phyloP scores from a whole-genome alignment of 2,113 vertebrate genomes.

The Chloropsis cyanopogon region DNA sequence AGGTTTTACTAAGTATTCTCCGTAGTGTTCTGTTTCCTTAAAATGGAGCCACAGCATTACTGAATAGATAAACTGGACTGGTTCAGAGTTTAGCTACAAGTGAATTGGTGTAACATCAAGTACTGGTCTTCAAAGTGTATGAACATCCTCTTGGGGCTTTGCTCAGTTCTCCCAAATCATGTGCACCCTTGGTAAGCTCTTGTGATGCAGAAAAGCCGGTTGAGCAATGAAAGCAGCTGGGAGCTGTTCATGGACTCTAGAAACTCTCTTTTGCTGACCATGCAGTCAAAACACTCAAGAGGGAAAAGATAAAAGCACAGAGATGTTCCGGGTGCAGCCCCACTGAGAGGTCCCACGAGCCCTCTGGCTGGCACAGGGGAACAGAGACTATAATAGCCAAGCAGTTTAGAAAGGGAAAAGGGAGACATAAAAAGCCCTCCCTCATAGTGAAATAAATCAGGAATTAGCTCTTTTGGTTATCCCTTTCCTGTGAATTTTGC shows the following conservation, averaged over 20 bases:
- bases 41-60: neutral
- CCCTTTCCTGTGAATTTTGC: neutral
- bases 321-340: neutral
- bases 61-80: neutral
- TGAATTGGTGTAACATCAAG: neutral
- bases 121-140: neutral
- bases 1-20: neutral
- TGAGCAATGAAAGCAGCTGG: neutral
- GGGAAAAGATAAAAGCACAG: neutral
- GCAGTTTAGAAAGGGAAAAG: neutral
- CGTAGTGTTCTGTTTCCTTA: neutral
- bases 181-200: neutral
- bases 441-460: neutral
- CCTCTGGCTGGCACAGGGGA: rapidly evolving
- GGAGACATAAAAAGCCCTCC: neutral
- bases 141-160: neutral
- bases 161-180: neutral
- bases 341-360: neutral
- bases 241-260: neutral
- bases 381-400: neutral
- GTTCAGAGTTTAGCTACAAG: neutral
- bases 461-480: neutral
- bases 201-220: neutral
- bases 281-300: neutral
- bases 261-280: neutral